A percentile compares a stretch with the other conserved stretches of the same genome.
Evolutionary conservation across 2,888 invertebrate species (phyloP).

Genomic region (Odiellus spinosus): DNA sequence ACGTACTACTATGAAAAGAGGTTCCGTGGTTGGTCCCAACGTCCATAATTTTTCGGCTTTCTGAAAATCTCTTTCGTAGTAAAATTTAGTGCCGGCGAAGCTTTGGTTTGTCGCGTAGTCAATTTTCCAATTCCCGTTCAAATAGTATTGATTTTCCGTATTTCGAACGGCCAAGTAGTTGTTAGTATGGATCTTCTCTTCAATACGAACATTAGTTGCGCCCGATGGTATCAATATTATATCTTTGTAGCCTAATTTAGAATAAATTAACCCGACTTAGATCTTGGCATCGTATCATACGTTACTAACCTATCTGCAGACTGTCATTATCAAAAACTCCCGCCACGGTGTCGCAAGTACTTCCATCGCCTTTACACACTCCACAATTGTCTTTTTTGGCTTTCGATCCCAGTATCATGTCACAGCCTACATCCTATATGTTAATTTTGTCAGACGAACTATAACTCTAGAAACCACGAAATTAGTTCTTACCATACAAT

Average conservation of each 20-base stretch:
- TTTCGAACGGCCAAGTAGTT: constrained; percentile 84
- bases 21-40: constrained; percentile 70
- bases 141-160: constrained; percentile 60
- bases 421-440: constrained; percentile 96
- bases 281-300: no score
- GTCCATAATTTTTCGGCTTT: constrained; percentile 65
- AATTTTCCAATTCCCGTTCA: constrained; percentile 89
- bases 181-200: constrained; percentile 61
- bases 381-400: constrained; percentile 77
- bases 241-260: constrained; percentile 83
- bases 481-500: constrained; percentile 75
- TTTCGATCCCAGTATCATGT: constrained; percentile 76
- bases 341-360: constrained; percentile 56
- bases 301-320: constrained; percentile 51
- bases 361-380: constrained; percentile 75
- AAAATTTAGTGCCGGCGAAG: constrained; percentile 71
- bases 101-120: constrained; percentile 63
- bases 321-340: constrained; percentile 55
- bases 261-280: no score
- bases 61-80: constrained; percentile 74
- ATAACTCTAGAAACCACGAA: no score
- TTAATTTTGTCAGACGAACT: no score
- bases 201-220: constrained; percentile 75
- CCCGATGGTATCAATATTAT: constrained; percentile 76
- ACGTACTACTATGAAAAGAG: constrained; percentile 54